phyloP scores from a whole-genome alignment of 2,888 invertebrate species.

The Plagodis pulveraria region DNA sequence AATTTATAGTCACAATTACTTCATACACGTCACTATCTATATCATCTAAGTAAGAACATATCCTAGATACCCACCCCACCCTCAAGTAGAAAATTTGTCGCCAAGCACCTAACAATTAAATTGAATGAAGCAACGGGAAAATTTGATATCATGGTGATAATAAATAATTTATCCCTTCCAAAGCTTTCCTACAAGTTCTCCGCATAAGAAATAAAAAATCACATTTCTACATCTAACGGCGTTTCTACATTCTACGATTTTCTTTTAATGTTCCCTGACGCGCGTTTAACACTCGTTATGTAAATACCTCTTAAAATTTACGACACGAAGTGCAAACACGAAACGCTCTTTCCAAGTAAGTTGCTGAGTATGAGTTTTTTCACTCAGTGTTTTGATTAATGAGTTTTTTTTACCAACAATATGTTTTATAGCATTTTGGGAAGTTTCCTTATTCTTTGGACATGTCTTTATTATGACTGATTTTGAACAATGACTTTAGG shows the following conservation, averaged over 20 bases:
- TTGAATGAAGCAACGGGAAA: background rate
- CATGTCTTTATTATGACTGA: slow-evolving; percentile 8
- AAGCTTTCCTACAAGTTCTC: background rate
- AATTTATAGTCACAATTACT: too few species aligned
- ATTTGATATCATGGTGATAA: background rate
- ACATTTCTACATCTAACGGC: slow-evolving; percentile 17
- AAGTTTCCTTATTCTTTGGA: slow-evolving; percentile 4
- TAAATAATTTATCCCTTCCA: background rate
- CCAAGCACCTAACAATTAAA: too few species aligned
- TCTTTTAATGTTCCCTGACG: slow-evolving; percentile 34
- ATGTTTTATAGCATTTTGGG: slow-evolving; percentile 4
- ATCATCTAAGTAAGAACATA: too few species aligned
- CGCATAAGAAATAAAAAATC: slow-evolving; percentile 11
- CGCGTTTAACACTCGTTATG: slow-evolving; percentile 33
- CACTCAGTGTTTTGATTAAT: slow-evolving; percentile 23
- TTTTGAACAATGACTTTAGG: too few species aligned
- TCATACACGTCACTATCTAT: too few species aligned
- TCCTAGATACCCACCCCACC: too few species aligned
- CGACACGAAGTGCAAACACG: slow-evolving; percentile 27
- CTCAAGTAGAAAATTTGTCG: too few species aligned
- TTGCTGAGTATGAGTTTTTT: slow-evolving; percentile 12
- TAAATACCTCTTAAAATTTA: slow-evolving; percentile 34
- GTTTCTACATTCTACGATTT: slow-evolving; percentile 24
- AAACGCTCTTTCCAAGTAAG: slow-evolving; percentile 19
- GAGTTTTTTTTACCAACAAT: slow-evolving; percentile 9